These are phyloP conservation scores for Nomada lathburiana DNA, from an alignment of 2,888 invertebrate genomes.

Conservation along the genomic window DNA sequence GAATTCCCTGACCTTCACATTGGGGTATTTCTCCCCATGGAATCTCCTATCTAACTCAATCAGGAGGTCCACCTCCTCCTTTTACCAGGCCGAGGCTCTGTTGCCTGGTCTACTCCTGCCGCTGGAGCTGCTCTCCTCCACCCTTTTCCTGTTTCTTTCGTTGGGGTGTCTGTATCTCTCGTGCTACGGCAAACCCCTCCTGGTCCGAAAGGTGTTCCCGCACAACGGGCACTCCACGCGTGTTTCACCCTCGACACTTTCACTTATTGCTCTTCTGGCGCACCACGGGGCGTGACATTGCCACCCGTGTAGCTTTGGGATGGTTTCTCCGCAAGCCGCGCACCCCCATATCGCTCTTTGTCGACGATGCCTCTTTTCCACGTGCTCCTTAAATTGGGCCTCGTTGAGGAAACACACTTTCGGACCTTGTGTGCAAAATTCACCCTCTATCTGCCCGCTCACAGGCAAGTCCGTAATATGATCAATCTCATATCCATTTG, in stretches of 20 bases:
- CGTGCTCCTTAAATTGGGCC: background rate
- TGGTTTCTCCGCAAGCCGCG: no score
- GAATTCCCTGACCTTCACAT: no score
- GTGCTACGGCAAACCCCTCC: no score
- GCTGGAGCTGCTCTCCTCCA: no score
- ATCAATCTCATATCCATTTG: background rate
- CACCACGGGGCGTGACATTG: no score
- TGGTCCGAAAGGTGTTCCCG: background rate
- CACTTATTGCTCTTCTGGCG: no score
- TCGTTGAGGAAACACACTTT: background rate
- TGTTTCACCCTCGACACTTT: no score
- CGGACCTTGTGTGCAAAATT: no score
- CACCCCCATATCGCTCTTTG: background rate
- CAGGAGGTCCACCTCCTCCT: background rate
- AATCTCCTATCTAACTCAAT: background rate
- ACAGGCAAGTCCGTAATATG: background rate
- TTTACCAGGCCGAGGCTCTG: background rate
- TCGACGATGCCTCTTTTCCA: background rate
- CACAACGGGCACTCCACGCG: background rate
- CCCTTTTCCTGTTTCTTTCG: no score
- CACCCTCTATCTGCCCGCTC: background rate
- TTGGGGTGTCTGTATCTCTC: background rate
- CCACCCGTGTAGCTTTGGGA: background rate
- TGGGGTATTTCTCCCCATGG: no score
- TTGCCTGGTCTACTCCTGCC: background rate